Percentiles rank a stretch among this genome's conserved stretches.
Evolutionary conservation across 1,140 invertebrate genomes (phyloP).

Genomic region (Monomorium pharaonis): DNA sequence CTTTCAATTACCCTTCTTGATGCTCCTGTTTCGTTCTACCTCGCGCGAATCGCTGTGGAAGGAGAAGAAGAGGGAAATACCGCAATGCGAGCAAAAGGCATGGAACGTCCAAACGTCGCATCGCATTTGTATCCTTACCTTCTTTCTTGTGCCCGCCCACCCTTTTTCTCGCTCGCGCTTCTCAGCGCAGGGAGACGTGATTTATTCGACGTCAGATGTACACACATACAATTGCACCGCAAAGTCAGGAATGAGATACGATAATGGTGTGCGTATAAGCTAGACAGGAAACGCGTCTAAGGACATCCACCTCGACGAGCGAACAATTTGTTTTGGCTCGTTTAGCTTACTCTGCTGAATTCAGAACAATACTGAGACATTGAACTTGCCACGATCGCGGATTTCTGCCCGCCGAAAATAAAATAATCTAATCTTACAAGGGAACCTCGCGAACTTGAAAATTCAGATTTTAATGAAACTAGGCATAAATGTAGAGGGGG

Average conservation of each 20-base stretch:
- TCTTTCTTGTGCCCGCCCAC: background rate
- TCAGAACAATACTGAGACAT: background rate
- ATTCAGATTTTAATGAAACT: too few relatives aligned
- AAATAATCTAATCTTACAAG: background rate
- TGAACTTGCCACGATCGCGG: background rate
- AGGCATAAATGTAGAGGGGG: too few relatives aligned
- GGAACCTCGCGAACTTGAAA: too few relatives aligned
- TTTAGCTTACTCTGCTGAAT: constrained; percentile 20
- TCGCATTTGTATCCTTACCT: constrained; percentile 48
- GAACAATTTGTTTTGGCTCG: constrained; percentile 66
- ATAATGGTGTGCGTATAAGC: constrained; percentile 7
- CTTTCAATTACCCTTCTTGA: constrained; percentile 73
- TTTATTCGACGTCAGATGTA: constrained; percentile 66
- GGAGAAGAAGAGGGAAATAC: constrained; percentile 36
- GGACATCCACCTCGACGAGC: constrained; percentile 44
- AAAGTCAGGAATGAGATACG: constrained; percentile 18
- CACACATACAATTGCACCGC: constrained; percentile 8
- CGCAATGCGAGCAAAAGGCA: constrained; percentile 28
- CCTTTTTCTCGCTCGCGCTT: constrained; percentile 10
- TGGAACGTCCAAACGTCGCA: constrained; percentile 44
- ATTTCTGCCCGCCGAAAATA: background rate
- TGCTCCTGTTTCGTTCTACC: constrained; percentile 64
- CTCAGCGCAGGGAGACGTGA: constrained; percentile 48
- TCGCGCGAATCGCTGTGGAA: constrained; percentile 20
- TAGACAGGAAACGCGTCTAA: constrained; percentile 59